Base-by-base conservation (phyloP, 2,888 invertebrate genomes). In the Chrysotoxum bicinctum region DNA sequence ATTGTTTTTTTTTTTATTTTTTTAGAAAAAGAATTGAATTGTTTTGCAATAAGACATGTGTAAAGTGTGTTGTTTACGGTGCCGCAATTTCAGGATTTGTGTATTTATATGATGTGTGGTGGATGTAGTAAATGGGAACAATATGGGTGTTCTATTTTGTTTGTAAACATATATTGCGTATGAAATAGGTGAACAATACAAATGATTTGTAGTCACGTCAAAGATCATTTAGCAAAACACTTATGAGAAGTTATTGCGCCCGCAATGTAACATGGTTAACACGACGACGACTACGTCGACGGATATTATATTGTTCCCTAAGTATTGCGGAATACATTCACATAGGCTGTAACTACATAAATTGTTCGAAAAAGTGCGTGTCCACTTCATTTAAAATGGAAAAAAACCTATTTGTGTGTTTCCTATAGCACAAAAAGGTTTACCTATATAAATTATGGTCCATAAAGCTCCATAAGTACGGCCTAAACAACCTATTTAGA, bases 151-250 rank as follows among this genome's bases (percentile, higher is more conserved):
- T 54, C 35, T 58, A 50, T 56, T 70, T 50, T 62, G 48, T 68
- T 37, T 54, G 45, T 62, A 10, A 16, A 58, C 35, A 7, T 23
- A 45, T 40, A 50, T 23, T 68, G 85, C 78, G 83, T 74, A 69
- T 48, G 43, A 37, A 50, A 69, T 40, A 56, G 69, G 60, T 62
- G 68, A 35, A 66, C 45, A 76, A 77, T 50, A 80, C 75, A 85
- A 85, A 85, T 85, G 85, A 85, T 77, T 81, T 76, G 76, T 81
- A 81, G 85, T 85, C 85, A 85, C 85, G 85, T 84, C 79, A 84
- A 72, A 77, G 85, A 69, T 85, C 85, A 85, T 85, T 85, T 81
- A 85, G 85, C 56, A 73, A 81, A 85, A 85, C 85, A 85, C 85
- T 81, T 85, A 80, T 73, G 85, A 58, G 80, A 76, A 73, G 68